These are phyloP conservation scores for Nematopogon swammerdamellus DNA, from an alignment of 2,888 invertebrate genomes.

Conservation along the genomic window DNA sequence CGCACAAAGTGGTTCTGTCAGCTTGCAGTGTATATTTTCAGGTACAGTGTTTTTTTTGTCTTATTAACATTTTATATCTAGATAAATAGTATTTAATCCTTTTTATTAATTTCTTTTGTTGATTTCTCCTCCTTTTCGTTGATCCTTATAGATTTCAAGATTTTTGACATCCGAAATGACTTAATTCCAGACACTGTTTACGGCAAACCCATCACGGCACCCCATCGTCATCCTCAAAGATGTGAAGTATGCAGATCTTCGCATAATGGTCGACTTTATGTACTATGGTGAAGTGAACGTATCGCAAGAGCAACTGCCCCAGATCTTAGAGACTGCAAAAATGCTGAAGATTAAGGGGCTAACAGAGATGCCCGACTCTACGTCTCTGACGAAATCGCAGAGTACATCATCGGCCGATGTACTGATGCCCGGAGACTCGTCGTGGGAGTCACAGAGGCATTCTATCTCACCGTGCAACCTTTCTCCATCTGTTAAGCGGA, in stretches of 20 bases:
- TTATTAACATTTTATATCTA: too few species aligned
- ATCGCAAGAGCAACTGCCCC: constrained; percentile 81
- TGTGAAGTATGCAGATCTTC: constrained; percentile 80
- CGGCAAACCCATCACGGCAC: constrained; percentile 83
- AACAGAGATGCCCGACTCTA: constrained; percentile 81
- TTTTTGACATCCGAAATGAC: too few species aligned
- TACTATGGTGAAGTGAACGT: constrained; percentile 92
- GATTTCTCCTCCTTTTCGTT: too few species aligned
- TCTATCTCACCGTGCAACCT: constrained; percentile 61
- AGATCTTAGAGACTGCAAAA: constrained; percentile 78
- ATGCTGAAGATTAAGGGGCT: constrained; percentile 85
- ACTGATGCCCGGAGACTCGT: constrained; percentile 54
- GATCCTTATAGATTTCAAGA: too few species aligned
- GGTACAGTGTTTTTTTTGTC: constrained; percentile 54
- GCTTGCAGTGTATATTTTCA: constrained; percentile 94
- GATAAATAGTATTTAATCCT: too few species aligned
- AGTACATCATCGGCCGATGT: constrained; percentile 56
- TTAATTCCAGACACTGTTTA: constrained; percentile 67
- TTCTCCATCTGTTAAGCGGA: constrained; percentile 50
- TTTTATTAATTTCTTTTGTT: too few species aligned
- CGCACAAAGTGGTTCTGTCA: constrained; percentile 86
- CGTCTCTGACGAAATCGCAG: constrained; percentile 69
- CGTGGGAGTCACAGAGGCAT: constrained; percentile 54
- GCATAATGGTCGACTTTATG: constrained; percentile 89
- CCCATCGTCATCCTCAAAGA: constrained; percentile 89